phyloP scores from a whole-genome alignment of 2,888 invertebrate species.

The Steinernema scapterisci region DNA sequence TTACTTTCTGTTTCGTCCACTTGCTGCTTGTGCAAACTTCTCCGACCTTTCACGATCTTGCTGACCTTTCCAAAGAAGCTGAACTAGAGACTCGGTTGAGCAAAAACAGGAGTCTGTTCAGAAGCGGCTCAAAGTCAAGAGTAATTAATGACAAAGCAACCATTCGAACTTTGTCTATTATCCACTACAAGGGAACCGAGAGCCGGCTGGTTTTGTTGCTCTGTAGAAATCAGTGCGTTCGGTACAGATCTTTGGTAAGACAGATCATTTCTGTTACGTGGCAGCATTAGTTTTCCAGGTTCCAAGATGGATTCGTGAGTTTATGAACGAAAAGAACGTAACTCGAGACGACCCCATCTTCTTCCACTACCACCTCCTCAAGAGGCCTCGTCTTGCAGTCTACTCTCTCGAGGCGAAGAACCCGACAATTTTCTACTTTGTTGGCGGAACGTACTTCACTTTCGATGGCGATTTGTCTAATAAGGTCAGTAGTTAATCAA shows the following conservation, averaged over 20 bases:
- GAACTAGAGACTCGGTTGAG: background rate
- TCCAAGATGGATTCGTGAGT: slow-evolving; percentile 44
- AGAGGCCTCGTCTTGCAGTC: slow-evolving; percentile 39
- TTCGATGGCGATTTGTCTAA: slow-evolving; percentile 36
- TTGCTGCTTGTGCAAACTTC: background rate
- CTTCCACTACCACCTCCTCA: slow-evolving; percentile 43
- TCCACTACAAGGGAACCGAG: slow-evolving; percentile 36
- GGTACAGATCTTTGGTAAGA: slow-evolving; percentile 39
- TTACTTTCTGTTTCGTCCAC: background rate
- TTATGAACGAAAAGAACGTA: slow-evolving; percentile 38
- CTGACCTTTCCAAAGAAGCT: background rate
- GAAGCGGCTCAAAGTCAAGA: background rate
- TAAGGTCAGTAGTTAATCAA: slow-evolving; percentile 37
- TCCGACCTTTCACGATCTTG: background rate
- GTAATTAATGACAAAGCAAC: slow-evolving; percentile 12
- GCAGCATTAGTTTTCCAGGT: slow-evolving; percentile 37
- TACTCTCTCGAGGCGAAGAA: slow-evolving; percentile 31
- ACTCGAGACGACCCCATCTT: slow-evolving; percentile 35
- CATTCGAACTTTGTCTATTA: slow-evolving; percentile 41
- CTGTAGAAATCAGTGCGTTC: slow-evolving; percentile 40
- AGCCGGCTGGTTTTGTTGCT: slow-evolving; percentile 44
- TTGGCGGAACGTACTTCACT: slow-evolving; percentile 41
- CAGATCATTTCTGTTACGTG: background rate
- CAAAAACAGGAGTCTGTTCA: too few species aligned
- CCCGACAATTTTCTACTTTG: slow-evolving; percentile 40